Evolutionary conservation across 2,797 vertebrate genomes (phyloP), one percentile per base, ranked within the genome.

Genomic region (Pagetopsis macropterus): DNA sequence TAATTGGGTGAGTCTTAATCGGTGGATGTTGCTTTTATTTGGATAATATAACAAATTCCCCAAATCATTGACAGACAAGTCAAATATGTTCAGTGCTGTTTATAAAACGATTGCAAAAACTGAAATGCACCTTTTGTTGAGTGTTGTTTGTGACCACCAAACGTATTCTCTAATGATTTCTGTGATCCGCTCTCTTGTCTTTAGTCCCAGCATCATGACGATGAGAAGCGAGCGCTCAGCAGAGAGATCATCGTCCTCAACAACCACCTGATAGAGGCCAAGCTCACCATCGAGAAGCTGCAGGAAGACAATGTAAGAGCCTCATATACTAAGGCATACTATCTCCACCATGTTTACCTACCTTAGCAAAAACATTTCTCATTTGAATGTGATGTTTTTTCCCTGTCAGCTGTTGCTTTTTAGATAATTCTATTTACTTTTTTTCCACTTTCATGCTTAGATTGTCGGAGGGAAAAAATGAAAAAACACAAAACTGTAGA

Each of bases 221-320:
- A 99, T 46, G 97, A 99, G 92, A 99, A 99, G 87, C 94, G 96
- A 71, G 97, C 97, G 0, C 93, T 99, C 86, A 98, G 96, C 91
- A 94, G 97, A 48, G 97, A 99, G 94, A 98, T 99, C 72, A 97
- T 98, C n/a, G 97, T 97, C 64, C 97, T 99, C 81, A 99, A 98
- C 91, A 98, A 97, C 92, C 97, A 98, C 85, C 94, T 99, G 89
- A 96, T 98, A 94, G 98, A 99, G 91, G 97, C 98, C 66, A 99
- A 98, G 90, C 96, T 98, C 92, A 98, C 98, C 61, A 99, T 99
- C 21, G 96, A 98, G 91, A 99, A 99, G 92, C 96, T 99, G 12
- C 96, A 94, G 8, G 97, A 98, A 91, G 97, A 99, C 88, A 99
- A 99, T 14, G 98, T 99, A 91, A 96, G 97, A 92, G 84, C 67